These are phyloP conservation scores for Ranitomeya imitator DNA, from an alignment of 2,113 vertebrate species.

Conservation along the genomic window DNA sequence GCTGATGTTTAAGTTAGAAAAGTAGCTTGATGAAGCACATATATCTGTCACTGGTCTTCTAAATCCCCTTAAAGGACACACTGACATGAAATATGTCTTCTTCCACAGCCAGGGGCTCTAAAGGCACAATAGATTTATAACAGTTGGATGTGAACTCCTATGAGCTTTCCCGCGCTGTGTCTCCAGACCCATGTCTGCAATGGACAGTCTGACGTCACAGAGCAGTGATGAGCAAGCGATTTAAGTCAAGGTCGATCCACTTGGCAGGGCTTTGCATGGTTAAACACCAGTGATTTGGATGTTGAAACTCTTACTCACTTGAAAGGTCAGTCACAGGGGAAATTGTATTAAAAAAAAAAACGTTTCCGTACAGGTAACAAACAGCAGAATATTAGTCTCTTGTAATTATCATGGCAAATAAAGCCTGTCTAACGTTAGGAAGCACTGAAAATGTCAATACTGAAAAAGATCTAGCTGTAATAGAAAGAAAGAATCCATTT, in stretches of 20 bases:
- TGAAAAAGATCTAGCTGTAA: too few relatives aligned
- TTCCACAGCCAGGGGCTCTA: background rate
- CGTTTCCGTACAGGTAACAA: background rate
- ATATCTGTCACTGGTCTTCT: background rate
- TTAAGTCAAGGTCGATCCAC: conserved; percentile 44
- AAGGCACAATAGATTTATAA: conserved; percentile 1
- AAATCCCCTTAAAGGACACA: background rate
- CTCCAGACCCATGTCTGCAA: conserved; percentile 2
- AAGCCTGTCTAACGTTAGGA: background rate
- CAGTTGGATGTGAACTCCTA: conserved; percentile 1
- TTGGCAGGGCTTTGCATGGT: conserved; percentile 28
- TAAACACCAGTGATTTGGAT: conserved; percentile 34
- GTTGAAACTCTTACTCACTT: conserved; percentile 30
- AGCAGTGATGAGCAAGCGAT: conserved; percentile 19
- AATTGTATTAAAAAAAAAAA: background rate
- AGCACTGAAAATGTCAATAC: background rate
- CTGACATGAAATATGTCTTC: background rate
- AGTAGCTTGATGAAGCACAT: background rate
- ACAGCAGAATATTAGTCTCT: too few relatives aligned
- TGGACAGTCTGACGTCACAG: conserved; percentile 23
- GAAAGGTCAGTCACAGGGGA: conserved; percentile 34
- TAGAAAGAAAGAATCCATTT: too few relatives aligned
- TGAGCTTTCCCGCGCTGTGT: background rate
- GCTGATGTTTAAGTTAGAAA: conserved; percentile 3
- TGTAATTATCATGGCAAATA: background rate